Conservation (phyloP, 2,113 vertebrate species). For the Corapipo altera region DNA sequence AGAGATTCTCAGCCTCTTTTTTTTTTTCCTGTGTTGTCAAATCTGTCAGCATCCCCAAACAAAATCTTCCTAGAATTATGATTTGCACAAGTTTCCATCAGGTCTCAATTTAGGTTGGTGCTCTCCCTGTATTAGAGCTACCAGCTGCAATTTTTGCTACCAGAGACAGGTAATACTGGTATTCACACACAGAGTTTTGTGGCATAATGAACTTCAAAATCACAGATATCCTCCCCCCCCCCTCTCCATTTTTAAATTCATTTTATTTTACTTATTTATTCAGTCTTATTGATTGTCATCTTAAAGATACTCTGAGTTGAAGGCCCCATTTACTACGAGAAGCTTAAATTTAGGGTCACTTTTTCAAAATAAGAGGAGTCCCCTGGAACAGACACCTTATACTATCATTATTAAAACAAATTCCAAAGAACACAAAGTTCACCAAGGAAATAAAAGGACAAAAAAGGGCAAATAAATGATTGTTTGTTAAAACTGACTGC, state of each 20-base stretch:
- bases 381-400: background rate
- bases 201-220: background rate
- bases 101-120: background rate
- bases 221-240: rapidly evolving
- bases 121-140: background rate
- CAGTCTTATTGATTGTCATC: background rate
- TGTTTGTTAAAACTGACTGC: background rate
- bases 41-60: background rate
- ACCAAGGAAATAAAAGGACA: background rate
- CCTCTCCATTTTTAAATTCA: background rate
- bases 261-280: background rate
- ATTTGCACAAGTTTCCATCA: background rate
- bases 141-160: background rate
- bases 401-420: background rate
- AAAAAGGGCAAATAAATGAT: background rate
- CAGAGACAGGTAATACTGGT: background rate
- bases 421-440: background rate
- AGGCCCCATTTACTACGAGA: background rate
- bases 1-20: background rate
- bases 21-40: background rate
- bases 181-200: background rate
- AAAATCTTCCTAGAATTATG: background rate
- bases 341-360: background rate
- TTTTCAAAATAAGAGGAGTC: background rate
- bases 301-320: background rate